These are phyloP conservation scores for Saccopteryx bilineata DNA, from an alignment of 2,113 vertebrate species.

Conservation along the genomic window DNA sequence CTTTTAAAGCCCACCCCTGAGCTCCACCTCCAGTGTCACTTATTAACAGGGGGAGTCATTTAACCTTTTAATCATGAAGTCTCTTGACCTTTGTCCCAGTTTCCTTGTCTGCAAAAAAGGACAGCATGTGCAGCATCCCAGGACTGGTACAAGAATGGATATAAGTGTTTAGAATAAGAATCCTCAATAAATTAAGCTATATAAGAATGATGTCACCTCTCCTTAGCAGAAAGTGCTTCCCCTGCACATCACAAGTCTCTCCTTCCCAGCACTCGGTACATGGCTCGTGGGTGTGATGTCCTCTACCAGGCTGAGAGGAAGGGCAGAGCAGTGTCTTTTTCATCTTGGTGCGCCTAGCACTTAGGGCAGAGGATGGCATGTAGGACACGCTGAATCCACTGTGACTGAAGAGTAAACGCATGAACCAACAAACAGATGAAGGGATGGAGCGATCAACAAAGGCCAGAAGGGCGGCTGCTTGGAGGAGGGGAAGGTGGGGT, in stretches of 20 bases:
- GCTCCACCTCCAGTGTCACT: background rate
- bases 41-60: background rate
- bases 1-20: background rate
- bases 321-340: background rate
- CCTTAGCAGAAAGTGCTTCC: background rate
- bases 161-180: background rate
- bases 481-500: background rate
- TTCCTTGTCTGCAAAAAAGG: conserved; percentile 21
- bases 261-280: background rate
- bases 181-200: background rate
- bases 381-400: background rate
- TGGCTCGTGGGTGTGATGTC: background rate
- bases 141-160: background rate
- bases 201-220: background rate
- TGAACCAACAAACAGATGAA: background rate
- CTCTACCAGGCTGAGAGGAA: background rate
- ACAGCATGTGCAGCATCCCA: background rate
- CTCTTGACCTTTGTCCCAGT: background rate
- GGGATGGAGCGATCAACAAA: background rate
- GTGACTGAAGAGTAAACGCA: background rate
- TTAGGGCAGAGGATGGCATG: background rate
- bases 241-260: accelerated
- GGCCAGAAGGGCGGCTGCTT: background rate
- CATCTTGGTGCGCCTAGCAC: background rate
- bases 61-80: background rate